These are phyloP conservation scores for Rhegmatorhina hoffmannsi DNA, from an alignment of 2,113 vertebrate species.

Conservation along the genomic window DNA sequence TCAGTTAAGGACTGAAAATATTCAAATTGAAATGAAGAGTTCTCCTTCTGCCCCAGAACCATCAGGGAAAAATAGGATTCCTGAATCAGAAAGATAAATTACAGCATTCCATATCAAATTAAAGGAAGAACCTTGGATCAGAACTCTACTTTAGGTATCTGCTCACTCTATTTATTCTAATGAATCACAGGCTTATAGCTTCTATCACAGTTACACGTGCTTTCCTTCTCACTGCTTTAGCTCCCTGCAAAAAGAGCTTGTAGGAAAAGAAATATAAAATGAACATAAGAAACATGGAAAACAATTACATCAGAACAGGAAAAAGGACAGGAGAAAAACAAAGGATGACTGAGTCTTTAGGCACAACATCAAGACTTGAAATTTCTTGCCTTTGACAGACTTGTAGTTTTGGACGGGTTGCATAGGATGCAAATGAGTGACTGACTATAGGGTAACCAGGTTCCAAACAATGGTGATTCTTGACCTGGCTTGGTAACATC, in stretches of 20 bases:
- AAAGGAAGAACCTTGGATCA: not conserved
- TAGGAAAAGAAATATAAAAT: not conserved
- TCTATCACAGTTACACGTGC: accelerated
- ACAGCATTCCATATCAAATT: not conserved
- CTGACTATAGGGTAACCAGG: not conserved
- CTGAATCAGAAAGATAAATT: not conserved
- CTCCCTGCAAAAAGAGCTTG: not conserved
- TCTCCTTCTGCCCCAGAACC: not conserved
- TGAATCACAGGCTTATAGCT: not conserved
- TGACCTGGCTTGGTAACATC: not conserved
- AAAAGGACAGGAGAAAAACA: not conserved
- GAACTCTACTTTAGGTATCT: not conserved
- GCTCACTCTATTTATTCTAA: not conserved
- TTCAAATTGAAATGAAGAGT: not conserved
- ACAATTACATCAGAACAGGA: not conserved
- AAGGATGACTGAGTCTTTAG: not conserved
- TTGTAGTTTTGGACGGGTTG: not conserved
- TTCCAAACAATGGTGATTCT: not conserved
- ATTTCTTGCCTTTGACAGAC: not conserved
- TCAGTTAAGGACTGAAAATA: not conserved
- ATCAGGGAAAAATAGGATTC: not conserved
- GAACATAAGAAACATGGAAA: not conserved
- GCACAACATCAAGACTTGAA: not conserved
- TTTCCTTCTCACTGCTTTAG: not conserved
- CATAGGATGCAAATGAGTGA: not conserved